Base-by-base conservation (phyloP, 2,888 invertebrate species). In the Ornithoptera alexandrae region DNA sequence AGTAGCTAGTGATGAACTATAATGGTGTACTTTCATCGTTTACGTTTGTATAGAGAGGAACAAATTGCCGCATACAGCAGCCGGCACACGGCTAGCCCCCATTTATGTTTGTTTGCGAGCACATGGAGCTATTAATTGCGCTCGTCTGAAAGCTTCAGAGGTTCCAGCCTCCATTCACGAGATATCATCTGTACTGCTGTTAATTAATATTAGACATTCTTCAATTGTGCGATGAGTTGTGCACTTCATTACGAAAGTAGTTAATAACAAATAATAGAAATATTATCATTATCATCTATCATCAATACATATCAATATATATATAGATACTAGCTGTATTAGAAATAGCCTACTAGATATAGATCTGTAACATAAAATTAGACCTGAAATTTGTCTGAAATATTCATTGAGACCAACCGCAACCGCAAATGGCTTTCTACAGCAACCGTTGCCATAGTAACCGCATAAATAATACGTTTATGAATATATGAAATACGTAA, bases 101-200 rank as follows among this genome's bases (percentile, higher is more conserved):
- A 60, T 66, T 66, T 59, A 24, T 22, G 39, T 62, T 18, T 30
- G 63, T 20, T 39, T 39, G 39, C 39, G 39, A 39, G 46, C 36
- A 53, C 53, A 53, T n/a, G 53, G 53, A n/a, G n/a, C 18, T n/a
- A 53, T 50, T 68, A 63, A 68, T 63, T 63, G 63, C 63, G 20
- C 63, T 42, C 62, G 68, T 58, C 62, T 63, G 63, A 68, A 68
- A 68, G 46, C 62, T 50, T n/a, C 50, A 42, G 17, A 20, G 39
- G 68, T 20, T 63, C n/a, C 6, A 57, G 58, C 12, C 50, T 22
- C 67, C 46, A 63, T 68, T 68, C 62, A 68, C 24, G 62, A 8
- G 46, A 59, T 63, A 63, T 63, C 57, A 46, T 30, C 68, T 39
- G 20, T 12, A 56, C 10, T 30, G 53, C 10, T 30, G 53, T n/a